Percentiles rank a stretch among this genome's conserved stretches.
phyloP scores from a whole-genome alignment of 2,888 invertebrate species.

The Azorinus chamasolen region DNA sequence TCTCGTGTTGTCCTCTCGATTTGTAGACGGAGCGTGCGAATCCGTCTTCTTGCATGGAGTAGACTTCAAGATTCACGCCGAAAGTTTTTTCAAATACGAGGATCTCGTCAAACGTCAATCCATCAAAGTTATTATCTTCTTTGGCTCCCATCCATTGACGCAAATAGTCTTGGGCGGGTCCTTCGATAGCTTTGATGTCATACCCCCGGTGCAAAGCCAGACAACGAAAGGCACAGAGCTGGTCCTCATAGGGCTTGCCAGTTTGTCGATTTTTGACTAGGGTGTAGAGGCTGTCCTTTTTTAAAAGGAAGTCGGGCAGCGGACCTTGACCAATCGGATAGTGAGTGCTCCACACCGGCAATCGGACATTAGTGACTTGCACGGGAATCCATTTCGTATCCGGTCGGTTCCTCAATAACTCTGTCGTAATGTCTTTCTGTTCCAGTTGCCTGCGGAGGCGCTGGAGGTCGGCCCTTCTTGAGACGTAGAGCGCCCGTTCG shows the following conservation, averaged over 20 bases:
- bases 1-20: constrained; percentile 20
- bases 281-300: constrained; percentile 22
- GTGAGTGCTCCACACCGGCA: constrained; percentile 14
- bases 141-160: constrained; percentile 18
- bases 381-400: constrained; percentile 61
- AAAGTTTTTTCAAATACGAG: constrained; percentile 40
- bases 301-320: constrained; percentile 23
- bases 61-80: constrained; percentile 35
- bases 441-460: constrained; percentile 17
- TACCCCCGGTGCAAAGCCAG: constrained; percentile 29
- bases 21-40: constrained; percentile 31
- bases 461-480: constrained; percentile 43
- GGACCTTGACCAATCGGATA: constrained; percentile 40
- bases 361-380: constrained; percentile 54
- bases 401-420: constrained; percentile 39
- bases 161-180: constrained; percentile 11
- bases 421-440: constrained; percentile 30
- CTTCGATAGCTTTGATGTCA: constrained; percentile 29
- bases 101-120: constrained; percentile 28
- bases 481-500: constrained; percentile 43
- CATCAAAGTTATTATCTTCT: not conserved
- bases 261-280: constrained; percentile 34
- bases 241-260: constrained; percentile 25
- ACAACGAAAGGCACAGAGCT: constrained; percentile 44
- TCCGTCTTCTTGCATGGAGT: constrained; percentile 33